These are phyloP conservation scores for Lagopus leucura DNA, from an alignment of 2,113 vertebrate species.

Conservation along the genomic window DNA sequence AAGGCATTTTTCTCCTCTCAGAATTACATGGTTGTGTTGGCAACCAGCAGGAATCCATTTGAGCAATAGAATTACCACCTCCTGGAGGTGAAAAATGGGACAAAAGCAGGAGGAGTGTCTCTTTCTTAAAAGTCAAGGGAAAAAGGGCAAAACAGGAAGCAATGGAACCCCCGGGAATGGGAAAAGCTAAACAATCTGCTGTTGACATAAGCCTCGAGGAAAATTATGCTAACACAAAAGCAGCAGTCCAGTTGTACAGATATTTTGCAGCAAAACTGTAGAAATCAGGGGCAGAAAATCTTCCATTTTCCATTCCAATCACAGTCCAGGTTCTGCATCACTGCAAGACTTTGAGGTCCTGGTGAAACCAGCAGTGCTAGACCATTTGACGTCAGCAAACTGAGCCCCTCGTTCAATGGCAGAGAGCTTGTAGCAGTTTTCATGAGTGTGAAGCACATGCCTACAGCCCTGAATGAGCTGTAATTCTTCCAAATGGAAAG, in stretches of 20 bases:
- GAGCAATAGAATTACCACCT: conserved; percentile 75
- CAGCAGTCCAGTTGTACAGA: background rate
- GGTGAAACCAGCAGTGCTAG: background rate
- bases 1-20: conserved; percentile 67
- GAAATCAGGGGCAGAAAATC: background rate
- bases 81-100: conserved; percentile 76
- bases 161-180: conserved; percentile 9
- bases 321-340: background rate
- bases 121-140: conserved; percentile 60
- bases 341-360: background rate
- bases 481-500: background rate
- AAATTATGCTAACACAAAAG: background rate
- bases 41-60: conserved; percentile 74
- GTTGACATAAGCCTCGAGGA: background rate
- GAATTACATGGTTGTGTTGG: conserved; percentile 73
- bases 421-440: background rate
- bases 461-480: background rate
- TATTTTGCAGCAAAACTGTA: background rate
- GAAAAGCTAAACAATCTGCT: conserved; percentile 10
- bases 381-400: background rate
- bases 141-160: conserved; percentile 59
- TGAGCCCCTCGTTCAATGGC: accelerated
- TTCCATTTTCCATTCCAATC: background rate
- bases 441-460: background rate
- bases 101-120: conserved; percentile 61